Base-by-base conservation (phyloP, 1,140 invertebrate genomes). In the Heliothis virescens region DNA sequence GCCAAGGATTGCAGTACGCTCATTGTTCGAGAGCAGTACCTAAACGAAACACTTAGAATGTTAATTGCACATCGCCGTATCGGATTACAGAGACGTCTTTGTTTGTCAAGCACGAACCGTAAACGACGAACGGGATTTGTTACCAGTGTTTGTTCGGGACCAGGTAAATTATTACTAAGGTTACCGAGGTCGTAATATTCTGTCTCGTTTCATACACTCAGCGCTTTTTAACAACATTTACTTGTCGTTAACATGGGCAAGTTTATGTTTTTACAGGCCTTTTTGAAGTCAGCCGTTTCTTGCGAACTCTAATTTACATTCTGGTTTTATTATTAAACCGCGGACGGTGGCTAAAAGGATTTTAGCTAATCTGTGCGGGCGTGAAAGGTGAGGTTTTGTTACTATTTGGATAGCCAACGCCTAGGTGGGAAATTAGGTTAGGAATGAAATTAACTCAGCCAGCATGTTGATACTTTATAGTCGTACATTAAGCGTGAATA, bases 1-100 rank as follows among this genome's bases (percentile, higher is more conserved):
- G 57, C 74, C 34, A 55, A 57, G 65, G 63, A 80, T 76, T 78
- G 77, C 80, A 34, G 69, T 67, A 65, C 69, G 67, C 76, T 77
- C 57, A 82, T 81, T 78, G 79, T 77, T 59, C 76, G 79, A 79
- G 79, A 59, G 80, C 76, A 76, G 79, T 81, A n/a, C n/a, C n/a
- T n/a, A 79, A 87, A 84, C 81, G 84, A 79, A 83, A 83, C 81
- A 75, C 79, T 87, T 84, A 89, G 86, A 87, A 87, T 84, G 85
- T 85, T 89, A 90, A 91, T 90, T 88, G 79, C 78, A 86, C 84
- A 81, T 83, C 67, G 69, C 80, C 80, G 57, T 73, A 83, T 90
- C 80, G 82, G 67, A 87, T 88, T 88, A 88, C 87, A 87, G 79
- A 87, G 78, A 80, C 69, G 82, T 75, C 84, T 87, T 85, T 90